Base-by-base conservation (phyloP, 2,797 vertebrate genomes). In the Percopsis omiscomaycus region DNA sequence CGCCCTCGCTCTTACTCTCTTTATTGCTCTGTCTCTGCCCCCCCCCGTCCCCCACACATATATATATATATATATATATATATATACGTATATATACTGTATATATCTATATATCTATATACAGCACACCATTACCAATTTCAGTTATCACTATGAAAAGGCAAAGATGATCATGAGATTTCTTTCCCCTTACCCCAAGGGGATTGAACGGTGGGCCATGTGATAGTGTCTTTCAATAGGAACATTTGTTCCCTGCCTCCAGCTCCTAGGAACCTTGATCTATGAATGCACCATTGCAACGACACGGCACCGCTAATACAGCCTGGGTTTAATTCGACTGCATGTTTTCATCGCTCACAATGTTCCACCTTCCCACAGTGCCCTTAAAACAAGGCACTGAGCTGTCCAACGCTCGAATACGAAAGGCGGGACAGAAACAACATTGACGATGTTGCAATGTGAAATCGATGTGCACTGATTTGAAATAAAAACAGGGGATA, bases 151-250 rank as follows among this genome's bases (percentile, higher is more conserved):
- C 55, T 47, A 59, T 58, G 58, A 61, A 78, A 74, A 68, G 53
- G 73, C 68, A 75, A 67, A 77, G 59, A 83, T 66, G 76, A 85
- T 88, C 86, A 89, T 82, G 86, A 79, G 84, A 84, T 78, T 82
- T 82, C 56, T 75, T 78, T 77, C 60, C 52, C 42, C 44, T 75
- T 44, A 54, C 83, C 81, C 74, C 77, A 69, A 59, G 80, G 74
- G 71, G 45, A 71, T 56, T 78, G 71, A 80, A 64, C 37, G 68
- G 52, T 47, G 52, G 59, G 50, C 44, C 86, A 86, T 89, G 86
- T 88, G 89, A 89, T 72, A 80, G 53, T 28, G 22, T 50, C 66
- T 73, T 72, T 89, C 80, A 88, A 84, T 62, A 51, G 78, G 53
- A 79, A 53, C 84, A 65, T 80, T 84, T 87, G 75, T 86, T 80